Evolutionary conservation across 2,888 invertebrate species (phyloP).

Genomic region (Polyommatus icarus): DNA sequence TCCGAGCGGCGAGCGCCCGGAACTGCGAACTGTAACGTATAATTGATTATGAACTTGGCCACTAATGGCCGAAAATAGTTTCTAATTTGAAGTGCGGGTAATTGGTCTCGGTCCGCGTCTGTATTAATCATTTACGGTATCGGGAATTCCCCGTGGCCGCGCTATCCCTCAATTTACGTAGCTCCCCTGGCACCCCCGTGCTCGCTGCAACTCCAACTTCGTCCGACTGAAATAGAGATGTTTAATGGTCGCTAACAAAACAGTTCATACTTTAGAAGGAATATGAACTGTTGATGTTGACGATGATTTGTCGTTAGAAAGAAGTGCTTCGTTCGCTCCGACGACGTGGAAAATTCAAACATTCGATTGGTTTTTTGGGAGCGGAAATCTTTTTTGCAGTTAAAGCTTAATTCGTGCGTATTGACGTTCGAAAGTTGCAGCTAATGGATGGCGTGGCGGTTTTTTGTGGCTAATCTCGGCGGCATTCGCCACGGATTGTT

Average conservation of each 20-base stretch:
- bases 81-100: constrained; percentile 77
- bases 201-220: constrained; percentile 8
- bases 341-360: neutral
- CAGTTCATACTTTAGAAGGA: neutral
- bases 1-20: constrained; percentile 72
- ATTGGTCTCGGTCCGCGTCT: constrained; percentile 71
- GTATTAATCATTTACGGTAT: constrained; percentile 70
- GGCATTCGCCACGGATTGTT: constrained; percentile 71
- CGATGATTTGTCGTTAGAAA: neutral
- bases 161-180: constrained; percentile 58
- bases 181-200: constrained; percentile 32
- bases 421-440: constrained; percentile 73
- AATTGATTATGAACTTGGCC: constrained; percentile 80
- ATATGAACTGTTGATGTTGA: no score
- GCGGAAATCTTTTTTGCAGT: constrained; percentile 45
- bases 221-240: constrained; percentile 19
- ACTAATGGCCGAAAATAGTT: constrained; percentile 79
- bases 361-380: constrained; percentile 33
- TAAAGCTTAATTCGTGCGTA: constrained; percentile 74
- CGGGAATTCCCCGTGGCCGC: constrained; percentile 52
- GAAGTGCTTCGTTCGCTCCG: neutral
- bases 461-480: constrained; percentile 74
- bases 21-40: constrained; percentile 76
- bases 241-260: neutral
- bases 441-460: constrained; percentile 70